A percentile compares a stretch with the other conserved stretches of the same genome.
phyloP scores from a whole-genome alignment of 2,797 vertebrate genomes.

The Hirundo rustica region DNA sequence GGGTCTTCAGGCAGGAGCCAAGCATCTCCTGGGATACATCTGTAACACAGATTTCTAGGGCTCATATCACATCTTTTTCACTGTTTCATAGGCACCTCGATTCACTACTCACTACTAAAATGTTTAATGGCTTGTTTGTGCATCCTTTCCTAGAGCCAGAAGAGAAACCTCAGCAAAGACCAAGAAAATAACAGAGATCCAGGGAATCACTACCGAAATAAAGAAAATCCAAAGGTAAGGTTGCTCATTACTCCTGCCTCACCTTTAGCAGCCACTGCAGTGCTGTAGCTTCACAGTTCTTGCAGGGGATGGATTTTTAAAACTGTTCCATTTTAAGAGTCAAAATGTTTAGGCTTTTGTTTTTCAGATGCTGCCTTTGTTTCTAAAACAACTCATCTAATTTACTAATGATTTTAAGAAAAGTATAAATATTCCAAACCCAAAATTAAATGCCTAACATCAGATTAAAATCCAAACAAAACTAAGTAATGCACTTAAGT shows the following conservation, averaged over 20 bases:
- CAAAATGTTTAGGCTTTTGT: neutral
- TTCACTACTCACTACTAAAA: neutral
- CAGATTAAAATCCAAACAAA: neutral
- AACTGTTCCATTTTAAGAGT: neutral
- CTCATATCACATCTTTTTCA: neutral
- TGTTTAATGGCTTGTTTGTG: neutral
- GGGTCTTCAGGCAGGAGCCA: neutral
- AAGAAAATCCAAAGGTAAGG: constrained; percentile 82
- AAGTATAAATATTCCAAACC: neutral
- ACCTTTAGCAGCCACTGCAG: neutral
- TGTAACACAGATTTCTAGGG: neutral
- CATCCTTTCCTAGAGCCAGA: constrained; percentile 78
- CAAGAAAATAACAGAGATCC: constrained; percentile 83
- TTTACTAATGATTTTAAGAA: neutral
- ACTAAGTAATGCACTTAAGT: neutral
- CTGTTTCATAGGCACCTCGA: neutral
- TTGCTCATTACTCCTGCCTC: neutral
- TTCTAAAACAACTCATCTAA: neutral
- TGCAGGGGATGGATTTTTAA: neutral
- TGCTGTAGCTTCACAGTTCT: neutral
- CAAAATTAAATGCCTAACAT: neutral
- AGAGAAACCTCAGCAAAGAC: constrained; percentile 82
- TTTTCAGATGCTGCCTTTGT: neutral
- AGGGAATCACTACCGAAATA: constrained; percentile 81
- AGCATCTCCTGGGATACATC: neutral